These are phyloP conservation scores for Tetragonula carbonaria DNA, from an alignment of 2,888 invertebrate genomes.

Conservation along the genomic window DNA sequence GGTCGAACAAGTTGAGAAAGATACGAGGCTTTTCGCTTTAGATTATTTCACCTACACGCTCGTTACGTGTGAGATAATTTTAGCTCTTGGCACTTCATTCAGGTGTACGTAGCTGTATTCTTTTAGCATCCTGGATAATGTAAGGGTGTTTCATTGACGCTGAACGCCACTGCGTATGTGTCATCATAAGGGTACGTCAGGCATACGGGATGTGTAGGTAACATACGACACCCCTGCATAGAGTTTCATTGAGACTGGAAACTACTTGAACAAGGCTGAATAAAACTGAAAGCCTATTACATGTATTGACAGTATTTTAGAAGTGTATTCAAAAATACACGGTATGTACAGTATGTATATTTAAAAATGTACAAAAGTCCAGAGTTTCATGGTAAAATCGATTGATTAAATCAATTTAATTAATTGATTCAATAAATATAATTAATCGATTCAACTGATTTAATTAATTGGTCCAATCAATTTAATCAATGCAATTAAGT, in stretches of 20 bases:
- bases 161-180: not conserved
- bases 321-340: not conserved
- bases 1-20: not conserved
- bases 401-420: no score
- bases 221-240: not conserved
- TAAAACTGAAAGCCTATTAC: not conserved
- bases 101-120: slow-evolving; percentile 15
- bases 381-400: no score
- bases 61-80: slow-evolving; percentile 21
- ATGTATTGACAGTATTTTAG: not conserved
- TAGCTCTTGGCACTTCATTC: slow-evolving; percentile 33
- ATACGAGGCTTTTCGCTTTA: not conserved
- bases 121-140: slow-evolving; percentile 26
- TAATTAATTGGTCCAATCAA: no score
- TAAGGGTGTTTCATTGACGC: slow-evolving; percentile 24
- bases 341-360: no score
- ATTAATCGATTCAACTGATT: no score
- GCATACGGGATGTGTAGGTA: not conserved
- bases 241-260: not conserved
- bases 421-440: no score
- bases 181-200: not conserved
- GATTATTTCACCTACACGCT: not conserved
- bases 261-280: not conserved
- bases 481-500: no score
- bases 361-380: no score